Conservation (phyloP, 2,888 invertebrate species). For the Schrankia costaestrigalis region DNA sequence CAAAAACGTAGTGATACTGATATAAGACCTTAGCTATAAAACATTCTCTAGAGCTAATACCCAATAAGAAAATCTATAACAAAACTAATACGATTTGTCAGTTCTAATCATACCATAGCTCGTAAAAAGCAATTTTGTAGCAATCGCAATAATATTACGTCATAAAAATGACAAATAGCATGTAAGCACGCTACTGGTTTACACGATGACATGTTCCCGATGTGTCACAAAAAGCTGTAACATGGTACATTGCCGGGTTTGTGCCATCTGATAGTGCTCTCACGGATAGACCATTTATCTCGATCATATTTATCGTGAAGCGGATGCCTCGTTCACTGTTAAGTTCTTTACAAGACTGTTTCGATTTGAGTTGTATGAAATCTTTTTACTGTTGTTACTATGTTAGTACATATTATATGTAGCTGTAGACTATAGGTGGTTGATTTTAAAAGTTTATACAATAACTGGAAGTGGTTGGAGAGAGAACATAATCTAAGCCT, state of each 20-base stretch:
- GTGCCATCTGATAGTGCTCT: conserved; percentile 62
- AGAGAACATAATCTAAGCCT: too few species aligned
- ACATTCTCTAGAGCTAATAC: too few species aligned
- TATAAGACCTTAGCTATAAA: too few species aligned
- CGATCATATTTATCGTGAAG: conserved; percentile 54
- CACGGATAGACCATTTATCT: conserved; percentile 68
- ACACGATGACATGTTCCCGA: conserved; percentile 45
- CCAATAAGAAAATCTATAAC: too few species aligned
- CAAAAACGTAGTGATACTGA: too few species aligned
- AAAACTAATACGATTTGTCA: conserved; percentile 5
- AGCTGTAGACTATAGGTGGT: too few species aligned
- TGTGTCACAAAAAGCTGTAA: conserved; percentile 42
- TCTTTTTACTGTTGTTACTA: not conserved
- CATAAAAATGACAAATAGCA: conserved; percentile 70
- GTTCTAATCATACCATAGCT: conserved; percentile 24
- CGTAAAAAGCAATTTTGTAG: conserved; percentile 34
- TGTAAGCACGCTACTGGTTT: conserved; percentile 57
- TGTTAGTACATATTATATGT: too few species aligned
- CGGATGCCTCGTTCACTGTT: conserved; percentile 56
- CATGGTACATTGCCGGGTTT: conserved; percentile 24
- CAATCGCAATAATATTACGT: conserved; percentile 65
- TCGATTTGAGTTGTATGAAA: conserved; percentile 8
- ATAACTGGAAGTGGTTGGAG: too few species aligned
- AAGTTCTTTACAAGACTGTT: conserved; percentile 14
- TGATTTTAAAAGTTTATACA: too few species aligned